phyloP scores from a whole-genome alignment of 2,888 invertebrate species.

The Camponotus fellah region DNA sequence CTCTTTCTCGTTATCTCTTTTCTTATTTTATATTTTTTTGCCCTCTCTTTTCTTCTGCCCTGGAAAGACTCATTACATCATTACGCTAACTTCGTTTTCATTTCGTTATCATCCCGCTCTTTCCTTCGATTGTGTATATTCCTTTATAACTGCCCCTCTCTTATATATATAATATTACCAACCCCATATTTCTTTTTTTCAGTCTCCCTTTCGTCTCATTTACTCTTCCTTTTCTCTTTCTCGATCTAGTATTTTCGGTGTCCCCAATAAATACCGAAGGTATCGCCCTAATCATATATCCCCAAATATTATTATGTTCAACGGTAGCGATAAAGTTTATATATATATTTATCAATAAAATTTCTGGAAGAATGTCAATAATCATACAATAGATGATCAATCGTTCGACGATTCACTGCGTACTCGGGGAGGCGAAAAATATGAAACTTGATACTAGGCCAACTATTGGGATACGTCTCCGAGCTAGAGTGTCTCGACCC shows the following conservation, averaged over 20 bases:
- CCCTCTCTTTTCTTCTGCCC: neutral
- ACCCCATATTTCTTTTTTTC: conserved; percentile 25
- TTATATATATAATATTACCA: conserved; percentile 37
- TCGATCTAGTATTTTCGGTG: conserved; percentile 58
- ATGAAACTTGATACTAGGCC: conserved; percentile 83
- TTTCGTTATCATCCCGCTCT: conserved; percentile 64
- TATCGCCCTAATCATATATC: conserved; percentile 69
- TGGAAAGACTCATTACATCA: conserved; percentile 71
- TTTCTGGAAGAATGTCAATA: conserved; percentile 83
- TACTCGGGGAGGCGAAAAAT: conserved; percentile 78
- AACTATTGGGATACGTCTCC: conserved; percentile 81
- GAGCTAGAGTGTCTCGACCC: conserved; percentile 64
- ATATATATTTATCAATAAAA: conserved; percentile 79
- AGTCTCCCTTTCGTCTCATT: neutral
- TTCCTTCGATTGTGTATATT: conserved; percentile 1
- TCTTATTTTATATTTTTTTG: conserved; percentile 1
- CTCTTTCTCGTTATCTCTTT: neutral
- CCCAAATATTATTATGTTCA: conserved; percentile 79
- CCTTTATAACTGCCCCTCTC: neutral
- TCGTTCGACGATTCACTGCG: conserved; percentile 77
- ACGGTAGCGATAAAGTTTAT: conserved; percentile 84
- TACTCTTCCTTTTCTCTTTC: conserved; percentile 23
- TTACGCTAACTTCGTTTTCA: conserved; percentile 61
- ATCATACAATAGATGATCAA: conserved; percentile 79
- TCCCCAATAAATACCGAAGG: conserved; percentile 67